Evolutionary conservation across 2,797 vertebrate species (phyloP), one percentile per base, ranked within the genome.

Genomic region (Hozukius guyotensis): DNA sequence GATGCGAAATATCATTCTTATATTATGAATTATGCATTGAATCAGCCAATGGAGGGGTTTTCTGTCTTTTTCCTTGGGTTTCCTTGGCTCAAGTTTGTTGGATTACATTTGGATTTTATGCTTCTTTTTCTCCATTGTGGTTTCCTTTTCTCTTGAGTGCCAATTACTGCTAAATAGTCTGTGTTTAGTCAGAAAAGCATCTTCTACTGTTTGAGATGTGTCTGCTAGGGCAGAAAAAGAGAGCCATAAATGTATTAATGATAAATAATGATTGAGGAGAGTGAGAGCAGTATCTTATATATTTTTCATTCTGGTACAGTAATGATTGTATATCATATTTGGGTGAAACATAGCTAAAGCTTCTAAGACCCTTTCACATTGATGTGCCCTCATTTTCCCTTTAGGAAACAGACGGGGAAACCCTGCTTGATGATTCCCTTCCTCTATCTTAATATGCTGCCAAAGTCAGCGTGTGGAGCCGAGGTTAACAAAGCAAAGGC

Each of bases 401-500:
- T 66, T 52, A 38, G 36, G 60, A 80, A 76, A 64, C 14, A 64
- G 5, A 80, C 3, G 29, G 56, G 67, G 56, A 80, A 84, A 63
- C 46, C 85, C 64, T 25, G 20, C 18, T 52, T 66, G 68, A 87
- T 82, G 65, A 82, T 24, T 75, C 61, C 22, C 64, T 73, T 69
- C 57, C 24, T 84, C 29, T 72, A 16, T 78, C 55, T 89, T 75
- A 55, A 80, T 83, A 42, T 78, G 72, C 82, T 78, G 65, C 77
- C 63, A 83, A 80, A 87, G 69, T 60, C 56, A 85, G 69, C 57
- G 34, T 67, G 29, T 77, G 68, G 66, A 86, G 57, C 49, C 68
- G 69, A 67, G 64, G 78, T 88, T 88, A 89, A 89, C 77, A 90
- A 88, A 92, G 87, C 78, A 80, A 71, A 82, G 75, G 42, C 77